phyloP scores from a whole-genome alignment of 2,113 vertebrate species.

The Elephantulus edwardii region DNA sequence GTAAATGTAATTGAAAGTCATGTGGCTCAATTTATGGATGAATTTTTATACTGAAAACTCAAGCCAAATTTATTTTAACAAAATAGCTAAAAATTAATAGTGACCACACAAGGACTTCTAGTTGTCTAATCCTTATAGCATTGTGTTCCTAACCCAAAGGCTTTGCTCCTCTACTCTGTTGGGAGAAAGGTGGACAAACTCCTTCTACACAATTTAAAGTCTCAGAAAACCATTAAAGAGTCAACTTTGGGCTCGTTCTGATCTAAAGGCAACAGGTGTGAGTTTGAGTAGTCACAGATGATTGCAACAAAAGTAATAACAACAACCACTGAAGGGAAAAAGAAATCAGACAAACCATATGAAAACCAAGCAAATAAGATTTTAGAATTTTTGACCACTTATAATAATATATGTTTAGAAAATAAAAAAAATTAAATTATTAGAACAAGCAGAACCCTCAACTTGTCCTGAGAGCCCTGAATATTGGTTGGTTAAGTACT shows the following conservation, averaged over 20 bases:
- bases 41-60: slow-evolving; percentile 54
- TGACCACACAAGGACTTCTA: too few species aligned
- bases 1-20: slow-evolving; percentile 21
- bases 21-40: slow-evolving; percentile 43
- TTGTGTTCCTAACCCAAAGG: too few species aligned
- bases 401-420: not conserved
- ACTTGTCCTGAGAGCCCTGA: not conserved
- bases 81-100: slow-evolving; percentile 47
- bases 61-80: slow-evolving; percentile 55
- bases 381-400: not conserved
- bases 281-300: not conserved
- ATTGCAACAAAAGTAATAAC: too few species aligned
- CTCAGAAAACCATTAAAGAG: too few species aligned
- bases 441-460: not conserved
- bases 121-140: too few species aligned
- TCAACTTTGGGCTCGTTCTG: too few species aligned
- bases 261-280: too few species aligned
- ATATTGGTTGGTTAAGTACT: not conserved
- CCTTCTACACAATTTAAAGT: too few species aligned
- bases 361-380: slow-evolving; percentile 15
- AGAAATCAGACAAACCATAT: too few species aligned
- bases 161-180: too few species aligned
- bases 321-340: too few species aligned
- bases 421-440: slow-evolving; percentile 29
- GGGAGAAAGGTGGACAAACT: too few species aligned